Conservation (phyloP, 2,888 invertebrate genomes). For the Leucoma salicis region DNA sequence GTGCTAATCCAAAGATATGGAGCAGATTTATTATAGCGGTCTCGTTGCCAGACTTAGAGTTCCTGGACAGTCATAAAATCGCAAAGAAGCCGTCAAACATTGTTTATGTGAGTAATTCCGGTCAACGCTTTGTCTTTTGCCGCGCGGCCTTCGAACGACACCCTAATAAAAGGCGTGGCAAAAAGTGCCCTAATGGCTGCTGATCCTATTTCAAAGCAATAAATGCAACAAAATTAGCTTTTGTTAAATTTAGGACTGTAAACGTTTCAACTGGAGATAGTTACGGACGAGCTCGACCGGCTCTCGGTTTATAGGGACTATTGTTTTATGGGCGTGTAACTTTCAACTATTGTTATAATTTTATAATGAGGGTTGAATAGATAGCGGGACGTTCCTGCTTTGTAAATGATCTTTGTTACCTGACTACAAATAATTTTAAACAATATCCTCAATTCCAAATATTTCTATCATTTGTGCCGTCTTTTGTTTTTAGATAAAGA, state of each 20-base stretch:
- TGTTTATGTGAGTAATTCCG: slow-evolving; percentile 77
- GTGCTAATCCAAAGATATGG: slow-evolving; percentile 18
- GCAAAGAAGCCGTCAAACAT: slow-evolving; percentile 74
- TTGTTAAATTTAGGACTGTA: slow-evolving; percentile 70
- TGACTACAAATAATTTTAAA: not conserved
- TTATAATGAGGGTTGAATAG: slow-evolving; percentile 22
- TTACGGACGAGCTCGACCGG: slow-evolving; percentile 46
- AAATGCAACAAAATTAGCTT: slow-evolving; percentile 80
- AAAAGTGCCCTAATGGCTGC: slow-evolving; percentile 74
- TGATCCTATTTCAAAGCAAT: slow-evolving; percentile 78
- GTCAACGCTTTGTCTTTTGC: slow-evolving; percentile 74
- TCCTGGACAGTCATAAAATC: slow-evolving; percentile 54
- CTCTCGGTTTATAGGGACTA: slow-evolving; percentile 41
- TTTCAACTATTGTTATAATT: slow-evolving; percentile 40
- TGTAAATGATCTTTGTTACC: slow-evolving; percentile 6
- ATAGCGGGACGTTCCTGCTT: slow-evolving; percentile 16
- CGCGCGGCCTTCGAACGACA: slow-evolving; percentile 77
- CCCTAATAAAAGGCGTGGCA: slow-evolving; percentile 81
- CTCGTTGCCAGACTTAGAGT: slow-evolving; percentile 25
- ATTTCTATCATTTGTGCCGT: too few relatives aligned
- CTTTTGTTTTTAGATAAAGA: too few relatives aligned
- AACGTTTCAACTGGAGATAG: slow-evolving; percentile 57
- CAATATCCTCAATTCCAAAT: too few relatives aligned
- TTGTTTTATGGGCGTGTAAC: slow-evolving; percentile 66
- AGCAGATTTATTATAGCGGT: slow-evolving; percentile 20